A percentile compares a stretch with the other conserved stretches of the same genome.
phyloP scores from a whole-genome alignment of 2,797 vertebrate genomes.

The Acipenser transmontanus region DNA sequence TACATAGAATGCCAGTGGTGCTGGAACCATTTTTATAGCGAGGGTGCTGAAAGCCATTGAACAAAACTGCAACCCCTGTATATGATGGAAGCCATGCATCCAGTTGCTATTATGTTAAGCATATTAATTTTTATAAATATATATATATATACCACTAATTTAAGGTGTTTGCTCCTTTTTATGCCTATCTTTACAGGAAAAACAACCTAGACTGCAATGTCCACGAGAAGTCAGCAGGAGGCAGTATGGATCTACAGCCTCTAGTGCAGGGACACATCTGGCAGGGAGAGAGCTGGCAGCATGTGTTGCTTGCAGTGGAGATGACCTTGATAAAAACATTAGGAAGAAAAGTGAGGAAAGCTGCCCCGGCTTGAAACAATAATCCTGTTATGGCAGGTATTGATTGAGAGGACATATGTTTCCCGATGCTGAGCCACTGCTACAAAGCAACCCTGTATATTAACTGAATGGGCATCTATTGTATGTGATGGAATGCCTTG shows the following conservation, averaged over 20 bases:
- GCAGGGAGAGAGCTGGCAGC: background rate
- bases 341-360: background rate
- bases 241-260: background rate
- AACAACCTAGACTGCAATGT: background rate
- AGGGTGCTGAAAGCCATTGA: too few relatives aligned
- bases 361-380: background rate
- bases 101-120: too few relatives aligned
- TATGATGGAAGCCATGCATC: too few relatives aligned
- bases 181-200: background rate
- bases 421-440: background rate
- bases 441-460: background rate
- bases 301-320: background rate
- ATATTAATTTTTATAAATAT: too few relatives aligned
- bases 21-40: too few relatives aligned
- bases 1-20: too few relatives aligned
- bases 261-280: background rate
- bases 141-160: too few relatives aligned
- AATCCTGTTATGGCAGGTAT: background rate
- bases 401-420: background rate
- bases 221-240: background rate
- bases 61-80: too few relatives aligned
- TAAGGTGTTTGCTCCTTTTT: too few relatives aligned
- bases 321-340: slow-evolving; percentile 3
- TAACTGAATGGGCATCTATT: too few relatives aligned
- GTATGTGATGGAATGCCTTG: too few relatives aligned